Evolutionary conservation across 1,140 invertebrate genomes (phyloP).

Genomic region (Meloidogyne floridensis): DNA sequence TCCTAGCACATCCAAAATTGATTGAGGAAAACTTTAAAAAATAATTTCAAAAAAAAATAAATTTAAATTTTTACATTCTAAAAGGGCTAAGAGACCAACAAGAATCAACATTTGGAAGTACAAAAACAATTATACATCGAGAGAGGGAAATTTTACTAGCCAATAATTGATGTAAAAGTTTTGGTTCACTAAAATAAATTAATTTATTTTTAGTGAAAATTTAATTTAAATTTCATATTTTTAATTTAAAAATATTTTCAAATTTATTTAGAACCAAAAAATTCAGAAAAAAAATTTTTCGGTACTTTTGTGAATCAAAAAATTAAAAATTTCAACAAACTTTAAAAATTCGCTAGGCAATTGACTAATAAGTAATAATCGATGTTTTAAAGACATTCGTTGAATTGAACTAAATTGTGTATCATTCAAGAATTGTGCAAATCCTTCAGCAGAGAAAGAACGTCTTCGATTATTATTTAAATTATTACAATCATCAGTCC

Average conservation of each 20-base stretch:
- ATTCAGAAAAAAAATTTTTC: neutral
- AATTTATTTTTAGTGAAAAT: neutral
- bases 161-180: slow-evolving; percentile 14
- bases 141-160: slow-evolving; percentile 11
- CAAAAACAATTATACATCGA: slow-evolving; percentile 44
- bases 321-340: slow-evolving; percentile 32
- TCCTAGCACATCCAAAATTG: slow-evolving; percentile 12
- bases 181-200: slow-evolving; percentile 26
- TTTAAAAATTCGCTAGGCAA: slow-evolving; percentile 35
- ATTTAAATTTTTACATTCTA: slow-evolving; percentile 20
- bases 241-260: neutral
- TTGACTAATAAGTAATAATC: slow-evolving; percentile 40
- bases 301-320: neutral
- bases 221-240: too few species aligned
- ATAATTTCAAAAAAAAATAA: neutral
- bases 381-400: slow-evolving; percentile 42
- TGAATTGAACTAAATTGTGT: slow-evolving; percentile 36
- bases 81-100: slow-evolving; percentile 45
- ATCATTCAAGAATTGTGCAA: slow-evolving; percentile 30
- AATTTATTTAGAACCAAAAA: slow-evolving; percentile 16
- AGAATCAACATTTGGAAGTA: slow-evolving; percentile 36
- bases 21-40: slow-evolving; percentile 15
- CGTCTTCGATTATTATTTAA: neutral
- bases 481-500: slow-evolving; percentile 24
- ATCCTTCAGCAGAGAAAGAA: slow-evolving; percentile 10